These are phyloP conservation scores for Lamprologus tigripictilis DNA, from an alignment of 2,113 vertebrate genomes.

Conservation along the genomic window DNA sequence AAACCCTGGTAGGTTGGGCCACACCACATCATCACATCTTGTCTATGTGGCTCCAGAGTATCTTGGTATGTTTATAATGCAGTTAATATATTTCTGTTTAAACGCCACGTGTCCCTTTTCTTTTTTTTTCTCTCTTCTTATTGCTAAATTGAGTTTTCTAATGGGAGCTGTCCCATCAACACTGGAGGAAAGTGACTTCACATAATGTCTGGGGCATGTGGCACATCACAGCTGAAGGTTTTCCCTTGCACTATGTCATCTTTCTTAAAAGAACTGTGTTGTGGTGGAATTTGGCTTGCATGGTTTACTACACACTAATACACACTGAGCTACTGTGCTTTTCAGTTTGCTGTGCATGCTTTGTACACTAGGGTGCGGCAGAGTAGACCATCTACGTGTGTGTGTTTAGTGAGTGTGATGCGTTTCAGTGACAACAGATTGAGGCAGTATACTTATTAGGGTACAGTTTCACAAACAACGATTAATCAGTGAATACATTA, in stretches of 20 bases:
- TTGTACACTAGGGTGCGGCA: slow-evolving; percentile 14
- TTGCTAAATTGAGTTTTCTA: neutral
- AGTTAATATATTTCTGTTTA: neutral
- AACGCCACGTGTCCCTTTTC: neutral
- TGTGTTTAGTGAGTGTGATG: neutral
- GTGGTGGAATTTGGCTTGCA: neutral
- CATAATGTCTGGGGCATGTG: neutral
- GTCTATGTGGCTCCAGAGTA: neutral
- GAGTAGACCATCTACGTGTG: neutral
- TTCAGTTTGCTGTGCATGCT: neutral
- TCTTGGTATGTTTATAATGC: neutral
- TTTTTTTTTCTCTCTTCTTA: neutral
- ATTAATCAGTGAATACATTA: neutral
- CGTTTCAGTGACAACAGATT: neutral
- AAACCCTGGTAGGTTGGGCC: neutral
- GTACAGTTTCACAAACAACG: neutral
- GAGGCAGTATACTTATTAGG: neutral
- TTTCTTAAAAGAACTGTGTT: slow-evolving; percentile 3
- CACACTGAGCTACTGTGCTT: neutral
- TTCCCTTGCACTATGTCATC: neutral
- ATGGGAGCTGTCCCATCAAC: neutral
- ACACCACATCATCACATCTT: neutral
- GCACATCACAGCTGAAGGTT: neutral
- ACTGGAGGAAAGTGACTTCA: neutral
- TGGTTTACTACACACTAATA: neutral